A percentile compares a stretch with the other conserved stretches of the same genome.
Evolutionary conservation across 2,888 invertebrate species (phyloP).

Genomic region (Neoaliturus tenellus): DNA sequence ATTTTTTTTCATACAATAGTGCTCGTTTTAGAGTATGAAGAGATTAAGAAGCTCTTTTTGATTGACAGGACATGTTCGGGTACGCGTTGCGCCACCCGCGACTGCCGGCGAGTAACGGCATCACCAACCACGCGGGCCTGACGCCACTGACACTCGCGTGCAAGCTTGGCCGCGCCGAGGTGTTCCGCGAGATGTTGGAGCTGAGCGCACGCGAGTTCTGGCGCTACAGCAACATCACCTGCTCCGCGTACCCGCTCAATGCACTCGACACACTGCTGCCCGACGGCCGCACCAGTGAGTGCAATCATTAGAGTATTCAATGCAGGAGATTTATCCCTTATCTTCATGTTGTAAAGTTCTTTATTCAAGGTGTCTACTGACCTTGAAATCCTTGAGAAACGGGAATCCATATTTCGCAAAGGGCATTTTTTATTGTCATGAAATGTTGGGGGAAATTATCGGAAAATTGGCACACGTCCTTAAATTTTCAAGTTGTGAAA

Average conservation of each 20-base stretch:
- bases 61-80: constrained; percentile 96
- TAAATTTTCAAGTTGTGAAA: no score
- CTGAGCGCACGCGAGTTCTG: constrained; percentile 97
- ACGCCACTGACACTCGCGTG: constrained; percentile 98
- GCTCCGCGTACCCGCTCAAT: constrained; percentile 97
- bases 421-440: no score
- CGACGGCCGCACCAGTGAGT: constrained; percentile 95
- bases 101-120: constrained; percentile 93
- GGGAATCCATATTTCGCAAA: no score
- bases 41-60: no score
- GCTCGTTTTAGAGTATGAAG: no score
- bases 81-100: constrained; percentile 97
- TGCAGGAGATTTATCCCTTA: no score
- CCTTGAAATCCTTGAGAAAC: no score
- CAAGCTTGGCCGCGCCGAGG: constrained; percentile 95
- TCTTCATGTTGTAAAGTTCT: no score
- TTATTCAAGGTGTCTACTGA: no score
- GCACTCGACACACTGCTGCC: constrained; percentile 97
- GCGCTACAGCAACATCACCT: constrained; percentile 99
- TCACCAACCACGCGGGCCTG: constrained; percentile 91
- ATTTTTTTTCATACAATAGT: no score
- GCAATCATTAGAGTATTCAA: background rate
- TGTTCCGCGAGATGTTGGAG: constrained; percentile 99
- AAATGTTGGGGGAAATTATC: no score
- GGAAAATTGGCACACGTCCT: no score